Conservation (phyloP, 2,888 invertebrate species). For the Acanthopleura granulata region DNA sequence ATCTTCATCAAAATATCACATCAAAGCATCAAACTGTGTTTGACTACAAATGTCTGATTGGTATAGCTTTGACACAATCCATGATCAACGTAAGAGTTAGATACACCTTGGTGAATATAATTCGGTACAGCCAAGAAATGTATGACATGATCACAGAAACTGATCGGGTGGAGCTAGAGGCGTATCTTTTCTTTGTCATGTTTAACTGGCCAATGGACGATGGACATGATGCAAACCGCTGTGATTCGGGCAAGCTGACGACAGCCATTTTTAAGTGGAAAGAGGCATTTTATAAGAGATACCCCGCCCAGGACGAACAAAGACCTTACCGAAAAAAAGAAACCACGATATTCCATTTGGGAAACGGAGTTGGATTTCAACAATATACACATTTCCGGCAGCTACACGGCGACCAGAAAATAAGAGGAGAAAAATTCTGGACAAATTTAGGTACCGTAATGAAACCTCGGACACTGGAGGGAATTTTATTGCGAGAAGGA, state of each 20-base stretch:
- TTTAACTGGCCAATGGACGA: conserved; percentile 39
- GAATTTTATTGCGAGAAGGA: conserved; percentile 37
- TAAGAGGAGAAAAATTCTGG: conserved; percentile 34
- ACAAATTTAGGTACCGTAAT: conserved; percentile 27
- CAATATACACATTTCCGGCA: conserved; percentile 36
- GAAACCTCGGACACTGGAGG: conserved; percentile 37
- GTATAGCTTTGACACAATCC: not conserved
- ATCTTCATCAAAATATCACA: not conserved
- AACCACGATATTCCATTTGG: conserved; percentile 48
- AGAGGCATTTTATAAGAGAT: conserved; percentile 39
- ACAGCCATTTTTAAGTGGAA: conserved; percentile 40
- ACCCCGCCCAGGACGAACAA: conserved; percentile 37
- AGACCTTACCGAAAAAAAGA: conserved; percentile 36
- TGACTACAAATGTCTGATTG: conserved; percentile 1
- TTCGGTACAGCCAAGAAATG: conserved; percentile 33
- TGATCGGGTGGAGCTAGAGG: conserved; percentile 31
- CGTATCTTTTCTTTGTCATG: conserved; percentile 37
- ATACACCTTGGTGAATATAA: conserved; percentile 7
- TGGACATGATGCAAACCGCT: conserved; percentile 25
- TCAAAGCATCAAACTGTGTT: not conserved
- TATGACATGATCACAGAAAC: conserved; percentile 28
- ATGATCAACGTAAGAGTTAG: not conserved
- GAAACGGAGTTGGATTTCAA: conserved; percentile 34
- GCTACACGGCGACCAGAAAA: conserved; percentile 23
- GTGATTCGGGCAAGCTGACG: conserved; percentile 28